Percentiles rank a stretch among this genome's conserved stretches.
Evolutionary conservation across 2,888 invertebrate species (phyloP).

Genomic region (Pogonocherus hispidulus): DNA sequence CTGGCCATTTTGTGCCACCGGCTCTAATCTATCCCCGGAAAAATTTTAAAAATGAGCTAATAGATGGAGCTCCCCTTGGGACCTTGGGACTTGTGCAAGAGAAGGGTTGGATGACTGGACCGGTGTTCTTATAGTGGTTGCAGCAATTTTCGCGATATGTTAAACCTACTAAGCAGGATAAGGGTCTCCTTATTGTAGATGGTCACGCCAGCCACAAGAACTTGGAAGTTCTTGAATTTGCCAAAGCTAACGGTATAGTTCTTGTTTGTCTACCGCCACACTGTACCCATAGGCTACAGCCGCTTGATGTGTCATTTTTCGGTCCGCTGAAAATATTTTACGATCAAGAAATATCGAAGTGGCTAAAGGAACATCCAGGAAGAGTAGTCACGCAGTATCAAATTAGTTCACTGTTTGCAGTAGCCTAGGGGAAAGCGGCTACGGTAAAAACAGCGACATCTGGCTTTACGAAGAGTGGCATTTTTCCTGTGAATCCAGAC

Average conservation of each 20-base stretch:
- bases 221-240: constrained; percentile 50
- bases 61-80: constrained; percentile 18
- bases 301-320: constrained; percentile 28
- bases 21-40: constrained; percentile 25
- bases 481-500: constrained; percentile 31
- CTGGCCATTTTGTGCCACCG: constrained; percentile 22
- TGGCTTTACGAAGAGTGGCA: constrained; percentile 14
- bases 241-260: constrained; percentile 55
- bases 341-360: constrained; percentile 33
- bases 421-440: constrained; percentile 50
- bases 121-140: constrained; percentile 34
- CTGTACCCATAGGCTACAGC: constrained; percentile 42
- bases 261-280: constrained; percentile 56
- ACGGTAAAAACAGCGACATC: constrained; percentile 14
- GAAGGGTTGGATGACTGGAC: constrained; percentile 36
- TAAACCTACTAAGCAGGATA: constrained; percentile 12
- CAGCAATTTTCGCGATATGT: constrained; percentile 32
- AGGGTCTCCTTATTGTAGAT: constrained; percentile 17
- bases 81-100: not conserved
- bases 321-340: constrained; percentile 22
- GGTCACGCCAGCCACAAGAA: constrained; percentile 33
- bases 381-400: constrained; percentile 51
- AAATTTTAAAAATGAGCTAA: constrained; percentile 17
- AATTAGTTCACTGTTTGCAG: constrained; percentile 45
- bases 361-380: constrained; percentile 53